These are phyloP conservation scores for Psittacara wagleri DNA, from an alignment of 2,113 vertebrate species.

Conservation along the genomic window DNA sequence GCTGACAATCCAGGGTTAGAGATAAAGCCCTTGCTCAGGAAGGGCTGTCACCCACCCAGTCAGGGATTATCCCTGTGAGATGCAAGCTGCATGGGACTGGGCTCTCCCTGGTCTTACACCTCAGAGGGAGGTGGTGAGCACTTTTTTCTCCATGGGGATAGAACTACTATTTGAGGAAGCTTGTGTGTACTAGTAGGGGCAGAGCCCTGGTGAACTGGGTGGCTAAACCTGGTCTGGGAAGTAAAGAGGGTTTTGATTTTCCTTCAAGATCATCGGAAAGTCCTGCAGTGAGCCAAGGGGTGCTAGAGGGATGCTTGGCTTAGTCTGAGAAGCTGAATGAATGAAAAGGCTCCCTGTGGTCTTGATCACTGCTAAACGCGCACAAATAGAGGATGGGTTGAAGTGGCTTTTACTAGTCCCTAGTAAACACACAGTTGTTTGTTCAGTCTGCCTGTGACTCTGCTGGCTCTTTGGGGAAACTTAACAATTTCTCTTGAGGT, in stretches of 20 bases:
- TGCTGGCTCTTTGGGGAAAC: background rate
- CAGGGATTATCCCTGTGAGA: slow-evolving; percentile 33
- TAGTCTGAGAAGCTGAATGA: background rate
- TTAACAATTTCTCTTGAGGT: background rate
- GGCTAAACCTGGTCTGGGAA: background rate
- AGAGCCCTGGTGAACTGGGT: background rate
- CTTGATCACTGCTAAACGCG: background rate
- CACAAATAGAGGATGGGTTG: background rate
- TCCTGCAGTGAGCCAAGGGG: background rate
- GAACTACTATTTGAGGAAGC: background rate
- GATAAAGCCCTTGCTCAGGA: slow-evolving; percentile 68
- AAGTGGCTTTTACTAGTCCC: background rate
- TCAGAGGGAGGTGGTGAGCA: background rate
- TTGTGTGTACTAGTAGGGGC: background rate
- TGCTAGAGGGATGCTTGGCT: background rate
- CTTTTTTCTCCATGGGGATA: background rate
- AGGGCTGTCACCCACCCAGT: slow-evolving; percentile 55
- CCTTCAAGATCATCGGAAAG: background rate
- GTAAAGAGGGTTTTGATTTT: slow-evolving; percentile 18
- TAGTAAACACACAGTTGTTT: background rate
- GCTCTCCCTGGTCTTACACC: background rate
- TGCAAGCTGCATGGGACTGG: background rate
- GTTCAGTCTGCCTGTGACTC: background rate
- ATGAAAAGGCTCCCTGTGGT: slow-evolving; percentile 30
- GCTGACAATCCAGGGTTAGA: slow-evolving; percentile 8